Base-by-base conservation (phyloP, 2,888 invertebrate genomes). In the Dinocampus coccinellae region DNA sequence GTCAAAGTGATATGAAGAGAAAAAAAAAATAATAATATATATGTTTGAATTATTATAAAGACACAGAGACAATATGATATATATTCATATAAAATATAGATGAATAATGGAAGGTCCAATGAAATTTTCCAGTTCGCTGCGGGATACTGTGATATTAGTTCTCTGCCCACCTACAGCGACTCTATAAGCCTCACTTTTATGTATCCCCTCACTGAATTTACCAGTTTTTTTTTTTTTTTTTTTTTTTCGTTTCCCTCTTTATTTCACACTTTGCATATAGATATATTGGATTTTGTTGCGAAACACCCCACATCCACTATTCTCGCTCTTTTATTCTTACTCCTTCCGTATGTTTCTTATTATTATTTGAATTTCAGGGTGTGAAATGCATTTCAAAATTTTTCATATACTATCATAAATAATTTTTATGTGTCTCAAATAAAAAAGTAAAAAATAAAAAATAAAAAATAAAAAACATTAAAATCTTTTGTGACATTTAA, bases 21-120 rank as follows among this genome's bases (percentile, higher is more conserved):
- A 63, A 57, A 47, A 42, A 55, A 24, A 58, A 58, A 20, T 29
- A 63, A 29, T 29, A 29, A 29, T 3, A 3, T 29, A 29, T 29
- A 29, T n/a, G n/a, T n/a, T n/a, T n/a, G 29, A 29, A 29, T 4
- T 3, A 7, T 7, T 55, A 22, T 10, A n/a, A 22, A 55, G 65
- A 55, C 13, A 6, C 29, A 22, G 13, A n/a, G n/a, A 7, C 4
- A 53, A 36, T 53, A 55, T 65, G 10, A 34, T 57, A 64, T 64
- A 20, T 34, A 34, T 29, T 29, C 29, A 34, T 52, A 11, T 34
- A 13, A 34, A 58, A 22, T 10, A 55, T n/a, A 22, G 34, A 85
- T 85, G 85, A 87, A 87, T 87, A 87, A 87, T 86, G 84, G 83
- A 86, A 85, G 82, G 82, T 83, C 79, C 83, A 86, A 87, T 87